A percentile compares a stretch with the other conserved stretches of the same genome.
Conservation (phyloP, 2,113 vertebrate genomes). For the Hypocryptadius cinnamomeus region DNA sequence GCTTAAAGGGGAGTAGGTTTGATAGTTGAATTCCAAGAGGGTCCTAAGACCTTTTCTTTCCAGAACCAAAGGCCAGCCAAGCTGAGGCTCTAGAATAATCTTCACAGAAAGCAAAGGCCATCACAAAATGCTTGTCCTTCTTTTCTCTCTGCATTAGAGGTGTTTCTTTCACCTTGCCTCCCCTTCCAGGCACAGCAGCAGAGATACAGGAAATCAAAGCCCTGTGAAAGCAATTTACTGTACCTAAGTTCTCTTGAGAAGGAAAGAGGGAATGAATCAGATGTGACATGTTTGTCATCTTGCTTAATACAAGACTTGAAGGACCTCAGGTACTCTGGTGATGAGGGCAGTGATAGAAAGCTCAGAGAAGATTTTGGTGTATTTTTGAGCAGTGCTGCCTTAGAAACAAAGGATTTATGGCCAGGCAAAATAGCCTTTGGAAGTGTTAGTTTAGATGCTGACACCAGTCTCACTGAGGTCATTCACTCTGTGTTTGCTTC, state of each 20-base stretch:
- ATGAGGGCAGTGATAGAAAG: background rate
- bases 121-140: background rate
- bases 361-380: background rate
- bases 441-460: background rate
- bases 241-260: background rate
- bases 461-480: background rate
- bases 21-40: background rate
- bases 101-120: background rate
- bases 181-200: background rate
- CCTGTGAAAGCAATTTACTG: background rate
- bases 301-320: background rate
- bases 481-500: background rate
- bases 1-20: background rate
- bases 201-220: background rate
- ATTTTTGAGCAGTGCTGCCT: background rate
- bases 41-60: background rate
- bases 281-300: background rate
- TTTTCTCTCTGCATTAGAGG: background rate
- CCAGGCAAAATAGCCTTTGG: background rate
- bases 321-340: background rate
- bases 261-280: background rate
- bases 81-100: background rate
- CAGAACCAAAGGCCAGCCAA: background rate
- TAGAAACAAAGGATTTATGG: background rate
- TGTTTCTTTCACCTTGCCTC: background rate